phyloP scores from a whole-genome alignment of 2,113 vertebrate genomes.

The Paradoxurus hermaphroditus region DNA sequence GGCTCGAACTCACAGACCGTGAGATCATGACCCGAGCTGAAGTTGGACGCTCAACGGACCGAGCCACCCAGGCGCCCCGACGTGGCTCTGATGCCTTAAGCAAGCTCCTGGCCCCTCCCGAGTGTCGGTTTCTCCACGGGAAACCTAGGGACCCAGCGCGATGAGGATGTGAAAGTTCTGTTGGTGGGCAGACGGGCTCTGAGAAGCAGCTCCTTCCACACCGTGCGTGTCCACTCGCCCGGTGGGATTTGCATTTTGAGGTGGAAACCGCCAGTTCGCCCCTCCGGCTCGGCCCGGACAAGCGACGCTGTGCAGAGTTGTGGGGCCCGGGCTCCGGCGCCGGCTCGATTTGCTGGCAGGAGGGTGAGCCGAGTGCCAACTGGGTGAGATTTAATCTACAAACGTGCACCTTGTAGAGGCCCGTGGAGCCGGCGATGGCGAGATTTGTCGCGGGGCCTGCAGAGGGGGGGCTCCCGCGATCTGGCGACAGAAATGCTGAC shows the following conservation, averaged over 20 bases:
- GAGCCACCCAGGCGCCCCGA: too few relatives aligned
- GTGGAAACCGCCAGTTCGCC: accelerated
- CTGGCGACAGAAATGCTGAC: neutral
- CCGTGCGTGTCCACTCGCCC: accelerated
- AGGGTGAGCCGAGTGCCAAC: accelerated
- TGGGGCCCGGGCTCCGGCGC: accelerated
- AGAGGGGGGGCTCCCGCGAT: accelerated
- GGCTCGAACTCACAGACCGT: too few relatives aligned
- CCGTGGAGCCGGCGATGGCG: accelerated
- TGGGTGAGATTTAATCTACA: accelerated
- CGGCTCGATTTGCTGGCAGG: accelerated
- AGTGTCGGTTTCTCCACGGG: accelerated
- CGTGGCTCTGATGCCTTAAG: too few relatives aligned
- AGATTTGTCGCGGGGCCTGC: accelerated
- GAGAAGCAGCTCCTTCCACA: accelerated
- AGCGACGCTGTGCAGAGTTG: too few relatives aligned
- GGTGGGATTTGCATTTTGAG: neutral
- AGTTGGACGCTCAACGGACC: too few relatives aligned
- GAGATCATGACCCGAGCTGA: too few relatives aligned
- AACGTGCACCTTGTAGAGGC: accelerated
- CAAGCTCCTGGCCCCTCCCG: neutral
- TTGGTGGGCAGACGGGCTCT: neutral
- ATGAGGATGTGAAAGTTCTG: accelerated
- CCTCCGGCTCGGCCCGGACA: accelerated
- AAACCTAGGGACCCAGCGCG: too few relatives aligned